Evolutionary conservation across 1,140 invertebrate species (phyloP).

Genomic region (Danaus melanippus): DNA sequence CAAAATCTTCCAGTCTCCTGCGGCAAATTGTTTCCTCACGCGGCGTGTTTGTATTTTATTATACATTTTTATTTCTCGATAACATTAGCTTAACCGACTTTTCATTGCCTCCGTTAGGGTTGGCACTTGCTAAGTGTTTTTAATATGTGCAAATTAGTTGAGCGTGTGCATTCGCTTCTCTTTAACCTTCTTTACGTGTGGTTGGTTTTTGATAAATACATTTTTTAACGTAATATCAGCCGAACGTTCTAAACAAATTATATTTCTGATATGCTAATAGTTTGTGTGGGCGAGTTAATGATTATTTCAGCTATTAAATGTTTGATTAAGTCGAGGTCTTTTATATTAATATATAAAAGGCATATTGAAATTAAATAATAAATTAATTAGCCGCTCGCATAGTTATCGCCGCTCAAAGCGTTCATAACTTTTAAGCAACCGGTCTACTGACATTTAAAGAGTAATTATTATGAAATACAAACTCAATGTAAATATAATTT

Average conservation of each 20-base stretch:
- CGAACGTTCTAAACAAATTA: slow-evolving; percentile 17
- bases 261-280: slow-evolving; percentile 19
- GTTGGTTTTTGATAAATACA: slow-evolving; percentile 17
- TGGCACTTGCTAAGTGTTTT: slow-evolving; percentile 31
- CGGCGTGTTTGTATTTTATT: slow-evolving; percentile 71
- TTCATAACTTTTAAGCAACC: too few relatives aligned
- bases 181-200: slow-evolving; percentile 14
- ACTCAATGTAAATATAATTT: too few relatives aligned
- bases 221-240: not conserved
- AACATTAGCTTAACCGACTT: slow-evolving; percentile 73
- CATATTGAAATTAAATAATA: too few relatives aligned
- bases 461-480: too few relatives aligned
- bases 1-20: slow-evolving; percentile 69
- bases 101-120: slow-evolving; percentile 67
- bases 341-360: too few relatives aligned
- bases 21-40: slow-evolving; percentile 71
- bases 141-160: slow-evolving; percentile 24
- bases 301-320: slow-evolving; percentile 11
- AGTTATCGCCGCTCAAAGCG: too few relatives aligned
- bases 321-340: too few relatives aligned
- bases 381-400: too few relatives aligned
- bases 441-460: too few relatives aligned
- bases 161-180: slow-evolving; percentile 15
- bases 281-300: slow-evolving; percentile 13
- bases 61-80: slow-evolving; percentile 72